These are phyloP conservation scores for Galemys pyrenaicus DNA, from an alignment of 2,113 vertebrate species.

Conservation along the genomic window DNA sequence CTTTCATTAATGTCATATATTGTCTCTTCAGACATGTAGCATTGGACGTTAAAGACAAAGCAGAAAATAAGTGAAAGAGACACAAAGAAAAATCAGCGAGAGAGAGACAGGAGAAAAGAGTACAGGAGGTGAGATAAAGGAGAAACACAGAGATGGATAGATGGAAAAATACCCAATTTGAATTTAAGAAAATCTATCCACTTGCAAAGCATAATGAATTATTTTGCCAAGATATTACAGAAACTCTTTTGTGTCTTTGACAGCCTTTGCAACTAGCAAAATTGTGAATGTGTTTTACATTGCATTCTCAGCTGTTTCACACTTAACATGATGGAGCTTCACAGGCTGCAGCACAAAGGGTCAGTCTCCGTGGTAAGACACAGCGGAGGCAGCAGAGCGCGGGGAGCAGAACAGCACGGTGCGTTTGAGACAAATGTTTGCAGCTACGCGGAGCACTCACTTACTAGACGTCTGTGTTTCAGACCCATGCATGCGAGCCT, in stretches of 20 bases:
- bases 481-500: neutral
- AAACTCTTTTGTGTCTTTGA: constrained; percentile 8
- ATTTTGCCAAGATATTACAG: constrained; percentile 28
- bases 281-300: constrained; percentile 2
- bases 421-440: neutral
- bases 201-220: constrained; percentile 11
- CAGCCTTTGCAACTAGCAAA: neutral
- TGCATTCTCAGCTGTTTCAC: constrained; percentile 35
- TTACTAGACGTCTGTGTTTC: constrained; percentile 16
- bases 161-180: neutral
- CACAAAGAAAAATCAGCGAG: neutral
- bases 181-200: constrained; percentile 19
- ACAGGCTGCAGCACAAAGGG: neutral
- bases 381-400: neutral
- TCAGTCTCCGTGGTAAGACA: neutral
- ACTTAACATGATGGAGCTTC: constrained; percentile 9
- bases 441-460: neutral
- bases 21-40: neutral
- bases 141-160: neutral
- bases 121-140: neutral
- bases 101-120: neutral
- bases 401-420: neutral
- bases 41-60: neutral
- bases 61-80: neutral
- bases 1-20: no score